Conservation (phyloP, 1,140 invertebrate genomes). For the Ceratosolen fusciceps region DNA sequence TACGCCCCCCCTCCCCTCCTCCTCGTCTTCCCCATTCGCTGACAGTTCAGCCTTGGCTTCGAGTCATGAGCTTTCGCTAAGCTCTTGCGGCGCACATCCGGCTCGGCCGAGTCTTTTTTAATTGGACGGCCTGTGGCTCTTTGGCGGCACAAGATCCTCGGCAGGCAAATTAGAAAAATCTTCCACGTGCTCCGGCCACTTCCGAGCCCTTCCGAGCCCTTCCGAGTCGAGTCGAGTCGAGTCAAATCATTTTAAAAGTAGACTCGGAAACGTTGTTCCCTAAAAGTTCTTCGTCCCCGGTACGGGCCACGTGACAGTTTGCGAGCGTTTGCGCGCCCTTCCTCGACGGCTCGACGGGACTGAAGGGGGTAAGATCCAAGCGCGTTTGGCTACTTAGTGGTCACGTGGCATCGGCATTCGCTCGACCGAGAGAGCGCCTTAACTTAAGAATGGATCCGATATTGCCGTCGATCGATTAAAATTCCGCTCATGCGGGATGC, state of each 20-base stretch:
- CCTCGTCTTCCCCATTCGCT: too few relatives aligned
- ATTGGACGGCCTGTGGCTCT: too few relatives aligned
- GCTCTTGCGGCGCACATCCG: too few relatives aligned
- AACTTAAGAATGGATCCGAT: not conserved
- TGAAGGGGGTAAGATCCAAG: constrained; percentile 35
- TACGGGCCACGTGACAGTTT: constrained; percentile 56
- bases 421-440: not conserved
- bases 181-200: too few relatives aligned
- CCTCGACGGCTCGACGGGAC: constrained; percentile 40
- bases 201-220: not conserved
- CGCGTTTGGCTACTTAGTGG: not conserved
- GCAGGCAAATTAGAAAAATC: too few relatives aligned
- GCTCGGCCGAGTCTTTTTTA: too few relatives aligned
- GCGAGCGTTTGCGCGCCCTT: too few relatives aligned
- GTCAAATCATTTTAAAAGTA: constrained; percentile 59
- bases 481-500: not conserved
- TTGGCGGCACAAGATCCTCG: too few relatives aligned
- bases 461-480: not conserved
- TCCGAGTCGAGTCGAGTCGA: constrained; percentile 35
- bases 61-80: too few relatives aligned
- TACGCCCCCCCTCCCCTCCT: too few relatives aligned
- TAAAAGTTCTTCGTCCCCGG: too few relatives aligned
- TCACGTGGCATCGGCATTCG: not conserved
- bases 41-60: too few relatives aligned
- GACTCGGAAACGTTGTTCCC: constrained; percentile 58